Conservation (phyloP, 2,113 vertebrate genomes). For the Antechinus flavipes region DNA sequence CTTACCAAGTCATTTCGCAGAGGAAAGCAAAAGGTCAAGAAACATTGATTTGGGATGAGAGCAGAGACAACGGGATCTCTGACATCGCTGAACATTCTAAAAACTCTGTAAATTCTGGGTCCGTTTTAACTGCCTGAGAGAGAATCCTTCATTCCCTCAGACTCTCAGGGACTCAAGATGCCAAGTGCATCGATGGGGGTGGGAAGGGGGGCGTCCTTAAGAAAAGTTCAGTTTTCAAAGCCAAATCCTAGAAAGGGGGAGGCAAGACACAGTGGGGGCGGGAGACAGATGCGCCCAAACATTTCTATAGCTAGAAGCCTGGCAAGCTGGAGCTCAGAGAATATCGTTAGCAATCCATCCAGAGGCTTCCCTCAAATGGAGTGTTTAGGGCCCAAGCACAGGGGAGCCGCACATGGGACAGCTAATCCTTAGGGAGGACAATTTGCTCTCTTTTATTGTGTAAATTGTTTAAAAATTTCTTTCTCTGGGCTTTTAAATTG, state of each 20-base stretch:
- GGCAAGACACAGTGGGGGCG: neutral
- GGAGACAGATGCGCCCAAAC: neutral
- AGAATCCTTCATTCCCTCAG: neutral
- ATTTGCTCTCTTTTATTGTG: constrained; percentile 71
- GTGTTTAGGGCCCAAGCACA: neutral
- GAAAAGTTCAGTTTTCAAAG: neutral
- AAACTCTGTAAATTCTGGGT: neutral
- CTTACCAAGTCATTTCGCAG: too few species aligned
- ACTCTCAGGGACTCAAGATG: neutral
- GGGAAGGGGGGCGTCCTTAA: neutral
- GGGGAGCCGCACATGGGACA: constrained; percentile 35
- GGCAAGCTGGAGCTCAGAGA: constrained; percentile 6
- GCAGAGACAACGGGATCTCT: neutral
- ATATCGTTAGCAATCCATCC: neutral
- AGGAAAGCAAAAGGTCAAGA: neutral
- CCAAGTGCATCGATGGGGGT: neutral
- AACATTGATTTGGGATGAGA: neutral
- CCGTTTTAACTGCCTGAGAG: neutral
- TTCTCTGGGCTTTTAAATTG: constrained; percentile 42
- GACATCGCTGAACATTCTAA: neutral
- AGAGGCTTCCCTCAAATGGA: neutral
- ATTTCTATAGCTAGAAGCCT: constrained; percentile 28
- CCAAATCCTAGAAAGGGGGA: neutral
- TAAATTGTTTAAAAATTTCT: constrained; percentile 60
- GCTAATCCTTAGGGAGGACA: constrained; percentile 62